Evolutionary conservation across 2,113 vertebrate species (phyloP), one percentile per base, ranked within the genome.

Genomic region (Mobula hypostoma): DNA sequence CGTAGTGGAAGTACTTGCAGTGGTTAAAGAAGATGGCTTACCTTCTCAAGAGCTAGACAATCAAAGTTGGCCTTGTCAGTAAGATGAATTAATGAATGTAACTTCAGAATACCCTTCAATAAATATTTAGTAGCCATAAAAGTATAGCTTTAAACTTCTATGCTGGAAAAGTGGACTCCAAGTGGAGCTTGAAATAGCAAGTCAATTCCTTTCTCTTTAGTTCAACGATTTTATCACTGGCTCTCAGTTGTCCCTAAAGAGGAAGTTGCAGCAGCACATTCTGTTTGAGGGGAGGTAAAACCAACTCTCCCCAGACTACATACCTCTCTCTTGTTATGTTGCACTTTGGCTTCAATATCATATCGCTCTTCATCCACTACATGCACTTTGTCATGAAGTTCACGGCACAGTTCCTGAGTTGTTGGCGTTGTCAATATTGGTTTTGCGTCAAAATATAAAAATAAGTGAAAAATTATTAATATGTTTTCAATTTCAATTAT

Each of bases 291-390:
- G 85, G 29, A 66, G 29, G 85, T 32, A 29, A 68, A 90, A n/a
- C 14, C 15, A 90, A 32, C 29, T 11, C 27, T n/a, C 58, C 14
- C 17, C 61, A 74, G 70, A 93, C 48, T 90, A 95, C 96, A 96
- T 94, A 98, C 98, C 97, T 99, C 98, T 4, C 98, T 96, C 48
- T 96, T 98, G 95, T 98, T 98, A 77, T 98, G 98, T 95, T 96
- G 97, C 94, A 98, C 98, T 95, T 99, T 99, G 0, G 98, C 98
- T 95, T 99, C 98, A 0, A 99, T 98, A 95, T 99, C 98, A 0
- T 99, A 99, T 94, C 98, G 96, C 95, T 99, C 98, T 94, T 99
- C 98, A 36, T 99, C 98, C 95, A 98, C 98, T 12, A 98, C 96
- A 66, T 98, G 97, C 0, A 98, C 97, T 95, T 98, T 98, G 94